phyloP scores from a whole-genome alignment of 92 coral and sea anemone species.

The Actinostola sp. region DNA sequence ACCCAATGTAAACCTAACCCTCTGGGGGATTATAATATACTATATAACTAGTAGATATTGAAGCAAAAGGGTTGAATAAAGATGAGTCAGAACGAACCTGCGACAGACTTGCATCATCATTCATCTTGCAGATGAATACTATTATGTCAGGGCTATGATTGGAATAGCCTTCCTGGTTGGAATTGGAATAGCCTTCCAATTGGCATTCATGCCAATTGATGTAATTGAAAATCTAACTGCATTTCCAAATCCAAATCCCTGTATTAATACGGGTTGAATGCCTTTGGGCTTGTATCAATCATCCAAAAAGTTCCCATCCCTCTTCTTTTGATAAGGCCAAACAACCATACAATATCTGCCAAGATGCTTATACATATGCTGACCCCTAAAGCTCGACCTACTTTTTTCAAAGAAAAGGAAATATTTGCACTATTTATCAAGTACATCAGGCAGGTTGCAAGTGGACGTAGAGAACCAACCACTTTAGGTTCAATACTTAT shows the following conservation, averaged over 20 bases:
- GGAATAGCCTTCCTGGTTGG: too few relatives aligned
- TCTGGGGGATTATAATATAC: too few relatives aligned
- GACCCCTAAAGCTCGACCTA: conserved; percentile 47
- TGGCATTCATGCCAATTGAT: conserved; percentile 38
- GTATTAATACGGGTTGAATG: conserved; percentile 53
- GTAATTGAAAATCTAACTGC: conserved; percentile 34
- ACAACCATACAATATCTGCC: conserved; percentile 19
- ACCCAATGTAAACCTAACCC: too few relatives aligned
- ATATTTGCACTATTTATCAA: conserved; percentile 53
- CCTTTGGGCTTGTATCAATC: conserved; percentile 40
- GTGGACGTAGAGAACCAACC: conserved; percentile 49
- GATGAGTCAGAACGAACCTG: too few relatives aligned
- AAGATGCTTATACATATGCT: conserved; percentile 33
- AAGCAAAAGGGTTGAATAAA: too few relatives aligned
- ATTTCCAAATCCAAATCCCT: conserved; percentile 17
- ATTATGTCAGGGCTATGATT: too few relatives aligned
- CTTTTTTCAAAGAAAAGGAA: conserved; percentile 28
- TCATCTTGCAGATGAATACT: too few relatives aligned
- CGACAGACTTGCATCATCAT: too few relatives aligned
- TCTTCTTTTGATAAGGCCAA: conserved; percentile 60
- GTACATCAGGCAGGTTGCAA: conserved; percentile 59
- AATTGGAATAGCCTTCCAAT: too few relatives aligned
- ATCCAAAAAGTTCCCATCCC: conserved; percentile 27
- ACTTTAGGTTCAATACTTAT: conserved; percentile 29
- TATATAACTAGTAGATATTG: too few relatives aligned